Conservation (phyloP, 2,797 vertebrate genomes). For the Artibeus jamaicensis region DNA sequence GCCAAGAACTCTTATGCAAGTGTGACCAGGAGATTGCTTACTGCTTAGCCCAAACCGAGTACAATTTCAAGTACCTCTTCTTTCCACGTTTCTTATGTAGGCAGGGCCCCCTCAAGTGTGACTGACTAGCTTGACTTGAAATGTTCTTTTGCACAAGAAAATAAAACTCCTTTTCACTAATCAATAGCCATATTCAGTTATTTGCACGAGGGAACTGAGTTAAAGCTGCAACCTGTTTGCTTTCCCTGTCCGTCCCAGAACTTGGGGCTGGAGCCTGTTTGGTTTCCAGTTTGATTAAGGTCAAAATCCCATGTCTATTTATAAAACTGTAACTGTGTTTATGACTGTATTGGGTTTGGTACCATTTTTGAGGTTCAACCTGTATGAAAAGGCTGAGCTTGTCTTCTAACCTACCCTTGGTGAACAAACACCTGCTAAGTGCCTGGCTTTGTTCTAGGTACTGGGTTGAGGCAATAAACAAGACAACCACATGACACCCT, state of each 20-base stretch:
- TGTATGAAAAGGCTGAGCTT: background rate
- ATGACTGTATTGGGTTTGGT: background rate
- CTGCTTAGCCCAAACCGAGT: conserved; percentile 89
- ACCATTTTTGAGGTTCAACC: background rate
- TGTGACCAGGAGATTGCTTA: conserved; percentile 90
- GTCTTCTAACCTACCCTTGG: background rate
- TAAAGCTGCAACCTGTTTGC: conserved; percentile 4
- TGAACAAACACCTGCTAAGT: background rate
- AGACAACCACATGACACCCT: fast-evolving
- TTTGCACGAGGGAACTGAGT: background rate
- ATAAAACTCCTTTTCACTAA: background rate
- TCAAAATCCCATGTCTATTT: background rate
- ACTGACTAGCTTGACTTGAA: conserved; percentile 74
- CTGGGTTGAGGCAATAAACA: background rate
- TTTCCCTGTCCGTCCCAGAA: background rate
- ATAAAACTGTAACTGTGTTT: background rate
- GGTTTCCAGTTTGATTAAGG: background rate
- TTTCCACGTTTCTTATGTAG: conserved; percentile 90
- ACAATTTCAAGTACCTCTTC: conserved; percentile 84
- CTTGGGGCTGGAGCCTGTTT: background rate
- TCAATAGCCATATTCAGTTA: background rate
- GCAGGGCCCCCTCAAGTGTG: conserved; percentile 84
- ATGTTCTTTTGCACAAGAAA: conserved; percentile 15
- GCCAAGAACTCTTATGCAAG: conserved; percentile 90
- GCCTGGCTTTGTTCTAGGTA: background rate